Evolutionary conservation across 2,888 invertebrate species (phyloP), one percentile per base, ranked within the genome.

Genomic region (Drosophila ustulata): DNA sequence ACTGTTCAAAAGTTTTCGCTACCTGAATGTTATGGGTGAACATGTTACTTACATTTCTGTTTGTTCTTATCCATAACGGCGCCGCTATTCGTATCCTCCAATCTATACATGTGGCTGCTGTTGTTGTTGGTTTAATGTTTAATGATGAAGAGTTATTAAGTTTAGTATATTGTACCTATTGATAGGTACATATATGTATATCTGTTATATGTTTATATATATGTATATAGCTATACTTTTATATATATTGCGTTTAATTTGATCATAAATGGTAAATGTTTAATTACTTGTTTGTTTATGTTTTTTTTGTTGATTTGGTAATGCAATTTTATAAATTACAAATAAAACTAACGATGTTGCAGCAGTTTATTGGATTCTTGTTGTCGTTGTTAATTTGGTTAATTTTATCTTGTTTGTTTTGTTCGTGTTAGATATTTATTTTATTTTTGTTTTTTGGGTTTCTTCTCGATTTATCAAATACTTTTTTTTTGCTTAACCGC

Each of bases 1-100:
- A 18, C 1, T 18, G 18, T 18, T 18, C 1, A 18, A 18, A 2
- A 18, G 18, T 18, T 18, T 18, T 30, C 30, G 30, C 1, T 30
- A 28, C 30, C 7, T 30, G 9, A 9, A 9, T 32, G 32, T 9
- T 32, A 32, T 32, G 32, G 9, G 6, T 30, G 30, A 3, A 32
- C 3, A 3, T 9, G 9, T 6, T 73, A 91, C 91, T 91, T 73
- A 91, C 91, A 89, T 86, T 91, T 91, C 82, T 91, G 91, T 83
- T 91, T 91, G 78, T 91, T 92, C 82, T 91, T 91, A 83, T 91
- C 91, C 91, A 91, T 91, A 71, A 91, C 92, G 90, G 89, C 86
- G 80, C 91, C 92, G 83, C 91, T 92, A 63, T 77, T 89, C 66
- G 90, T 89, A 80, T 91, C 91, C 80, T 91, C 91, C 80, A 91